These are phyloP conservation scores for Clostera curtula DNA, from an alignment of 2,888 invertebrate genomes.

Conservation along the genomic window DNA sequence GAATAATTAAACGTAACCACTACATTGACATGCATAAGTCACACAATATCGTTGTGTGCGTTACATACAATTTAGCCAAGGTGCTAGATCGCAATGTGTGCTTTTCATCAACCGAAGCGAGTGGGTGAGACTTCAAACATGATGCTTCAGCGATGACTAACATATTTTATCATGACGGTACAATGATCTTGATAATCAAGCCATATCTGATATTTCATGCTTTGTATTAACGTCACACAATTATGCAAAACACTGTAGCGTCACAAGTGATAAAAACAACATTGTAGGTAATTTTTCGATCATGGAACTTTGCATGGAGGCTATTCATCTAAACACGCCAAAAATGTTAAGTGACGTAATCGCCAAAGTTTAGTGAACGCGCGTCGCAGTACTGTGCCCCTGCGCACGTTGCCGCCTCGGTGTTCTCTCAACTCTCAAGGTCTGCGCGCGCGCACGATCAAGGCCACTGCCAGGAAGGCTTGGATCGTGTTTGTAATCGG, in stretches of 20 bases:
- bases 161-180: constrained; percentile 38
- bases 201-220: constrained; percentile 7
- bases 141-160: constrained; percentile 38
- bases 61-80: constrained; percentile 26
- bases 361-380: constrained; percentile 69
- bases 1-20: constrained; percentile 15
- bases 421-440: constrained; percentile 49
- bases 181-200: constrained; percentile 35
- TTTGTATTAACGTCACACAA: constrained; percentile 16
- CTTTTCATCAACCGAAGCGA: constrained; percentile 26
- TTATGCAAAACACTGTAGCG: constrained; percentile 13
- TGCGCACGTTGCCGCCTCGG: constrained; percentile 39
- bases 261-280: constrained; percentile 21
- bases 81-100: constrained; percentile 35
- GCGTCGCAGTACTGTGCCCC: constrained; percentile 34
- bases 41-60: constrained; percentile 15
- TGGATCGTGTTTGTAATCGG: constrained; percentile 22
- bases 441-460: constrained; percentile 49
- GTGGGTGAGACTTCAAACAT: constrained; percentile 36
- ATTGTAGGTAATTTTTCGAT: constrained; percentile 37
- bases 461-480: constrained; percentile 53
- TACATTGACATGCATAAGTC: constrained; percentile 10
- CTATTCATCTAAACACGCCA: constrained; percentile 50
- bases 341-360: constrained; percentile 63
- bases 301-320: constrained; percentile 46